Evolutionary conservation across 1,140 invertebrate genomes (phyloP).

Genomic region (Oscheius sp.): DNA sequence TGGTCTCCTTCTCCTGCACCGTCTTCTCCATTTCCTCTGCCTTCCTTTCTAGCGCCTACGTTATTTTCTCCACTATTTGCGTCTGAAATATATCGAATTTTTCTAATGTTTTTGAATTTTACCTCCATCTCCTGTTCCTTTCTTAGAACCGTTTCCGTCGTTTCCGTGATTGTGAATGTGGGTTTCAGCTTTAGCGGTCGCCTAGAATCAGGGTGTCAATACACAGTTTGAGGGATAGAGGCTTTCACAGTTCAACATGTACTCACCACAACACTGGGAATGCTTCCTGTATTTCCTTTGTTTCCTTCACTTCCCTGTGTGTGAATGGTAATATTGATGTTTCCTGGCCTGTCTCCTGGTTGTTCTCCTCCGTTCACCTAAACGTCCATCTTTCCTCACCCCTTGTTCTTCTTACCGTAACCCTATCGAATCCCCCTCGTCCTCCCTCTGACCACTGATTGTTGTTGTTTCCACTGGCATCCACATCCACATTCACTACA

Average conservation of each 20-base stretch:
- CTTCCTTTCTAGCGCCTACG: neutral
- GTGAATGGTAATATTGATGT: conserved; percentile 24
- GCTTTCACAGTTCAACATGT: conserved; percentile 33
- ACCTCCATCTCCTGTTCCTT: neutral
- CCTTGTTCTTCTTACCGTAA: no score
- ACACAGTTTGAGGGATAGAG: conserved; percentile 3
- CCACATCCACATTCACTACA: conserved; percentile 17
- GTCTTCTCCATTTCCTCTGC: conserved; percentile 31
- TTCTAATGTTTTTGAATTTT: neutral
- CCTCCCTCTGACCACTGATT: conserved; percentile 16
- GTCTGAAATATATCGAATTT: neutral
- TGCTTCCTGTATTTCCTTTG: conserved; percentile 17
- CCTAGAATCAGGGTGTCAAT: conserved; percentile 1
- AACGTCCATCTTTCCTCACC: no score
- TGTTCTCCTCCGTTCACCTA: conserved; percentile 7
- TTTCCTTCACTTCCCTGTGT: conserved; percentile 19
- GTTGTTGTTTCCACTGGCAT: conserved; percentile 25
- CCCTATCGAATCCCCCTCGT: conserved; percentile 33
- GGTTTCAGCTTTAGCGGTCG: conserved; percentile 39
- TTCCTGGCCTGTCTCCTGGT: conserved; percentile 1
- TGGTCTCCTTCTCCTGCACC: conserved; percentile 20
- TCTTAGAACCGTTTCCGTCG: neutral
- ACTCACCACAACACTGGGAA: conserved; percentile 12
- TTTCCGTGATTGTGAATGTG: conserved; percentile 29
- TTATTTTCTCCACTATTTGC: neutral